Evolutionary conservation across 2,888 invertebrate species (phyloP).

Genomic region (Cerastoderma edule): DNA sequence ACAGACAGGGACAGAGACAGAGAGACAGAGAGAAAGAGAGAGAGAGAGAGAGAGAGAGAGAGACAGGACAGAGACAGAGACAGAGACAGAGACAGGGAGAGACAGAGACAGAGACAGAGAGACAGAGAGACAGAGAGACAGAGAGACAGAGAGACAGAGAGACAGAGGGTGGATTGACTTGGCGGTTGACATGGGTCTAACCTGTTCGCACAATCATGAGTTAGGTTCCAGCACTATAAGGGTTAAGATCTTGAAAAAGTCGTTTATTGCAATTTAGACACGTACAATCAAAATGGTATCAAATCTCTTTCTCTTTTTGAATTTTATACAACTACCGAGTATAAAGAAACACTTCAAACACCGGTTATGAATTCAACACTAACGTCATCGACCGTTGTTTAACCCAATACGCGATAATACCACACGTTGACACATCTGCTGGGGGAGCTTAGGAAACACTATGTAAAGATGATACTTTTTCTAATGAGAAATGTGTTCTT

Average conservation of each 20-base stretch:
- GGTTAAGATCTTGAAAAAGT: background rate
- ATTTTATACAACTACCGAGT: constrained; percentile 28
- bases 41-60: background rate
- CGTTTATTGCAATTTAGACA: background rate
- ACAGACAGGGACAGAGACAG: constrained; percentile 5
- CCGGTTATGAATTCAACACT: no score
- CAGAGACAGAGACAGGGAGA: background rate
- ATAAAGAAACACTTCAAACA: no score
- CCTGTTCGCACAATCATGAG: no score
- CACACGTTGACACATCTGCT: no score
- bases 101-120: background rate
- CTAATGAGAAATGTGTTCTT: no score
- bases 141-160: background rate
- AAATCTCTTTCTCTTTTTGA: constrained; percentile 6
- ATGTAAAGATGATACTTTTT: no score
- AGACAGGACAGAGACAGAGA: background rate
- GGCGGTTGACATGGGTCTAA: background rate
- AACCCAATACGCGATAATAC: no score
- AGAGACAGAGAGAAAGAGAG: background rate
- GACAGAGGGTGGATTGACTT: background rate
- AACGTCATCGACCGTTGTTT: no score
- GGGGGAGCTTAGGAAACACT: no score
- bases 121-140: background rate
- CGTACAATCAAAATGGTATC: background rate
- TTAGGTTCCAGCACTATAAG: background rate